A percentile compares a stretch with the other conserved stretches of the same genome.
phyloP scores from a whole-genome alignment of 2,888 invertebrate genomes.

The Dendrolimus pini region DNA sequence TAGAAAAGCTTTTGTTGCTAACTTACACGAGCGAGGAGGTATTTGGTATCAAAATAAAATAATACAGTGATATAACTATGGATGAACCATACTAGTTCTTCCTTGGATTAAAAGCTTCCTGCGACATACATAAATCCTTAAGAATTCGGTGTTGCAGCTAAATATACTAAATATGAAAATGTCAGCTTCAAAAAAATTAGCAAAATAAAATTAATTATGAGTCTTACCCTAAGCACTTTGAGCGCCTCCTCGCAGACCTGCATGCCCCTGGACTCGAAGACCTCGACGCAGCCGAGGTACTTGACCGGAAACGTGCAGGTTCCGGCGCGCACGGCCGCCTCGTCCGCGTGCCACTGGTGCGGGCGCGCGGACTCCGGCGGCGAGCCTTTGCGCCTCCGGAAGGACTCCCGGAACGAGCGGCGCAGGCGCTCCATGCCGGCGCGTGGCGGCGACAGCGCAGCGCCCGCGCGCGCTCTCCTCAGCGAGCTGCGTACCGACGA shows the following conservation, averaged over 20 bases:
- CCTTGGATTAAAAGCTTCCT: too few species aligned
- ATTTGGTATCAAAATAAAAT: too few species aligned
- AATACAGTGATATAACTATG: too few species aligned
- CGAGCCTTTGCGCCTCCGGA: conserved; percentile 91
- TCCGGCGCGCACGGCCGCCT: conserved; percentile 95
- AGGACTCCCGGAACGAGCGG: conserved; percentile 94
- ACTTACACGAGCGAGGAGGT: too few species aligned
- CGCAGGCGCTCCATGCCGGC: conserved; percentile 90
- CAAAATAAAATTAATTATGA: neutral
- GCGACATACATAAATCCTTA: too few species aligned
- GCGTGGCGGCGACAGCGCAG: conserved; percentile 68
- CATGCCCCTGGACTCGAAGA: conserved; percentile 99
- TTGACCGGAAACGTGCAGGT: conserved; percentile 98
- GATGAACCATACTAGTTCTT: too few species aligned
- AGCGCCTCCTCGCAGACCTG: conserved; percentile 99
- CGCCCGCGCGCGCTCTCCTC: conserved; percentile 65
- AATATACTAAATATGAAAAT: too few species aligned
- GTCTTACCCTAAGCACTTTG: conserved; percentile 93
- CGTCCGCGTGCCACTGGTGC: conserved; percentile 99
- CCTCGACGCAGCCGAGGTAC: conserved; percentile 99
- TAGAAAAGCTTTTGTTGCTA: too few species aligned
- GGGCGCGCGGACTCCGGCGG: conserved; percentile 96
- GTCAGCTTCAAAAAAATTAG: too few species aligned
- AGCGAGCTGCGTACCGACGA: conserved; percentile 68
- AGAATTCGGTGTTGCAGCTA: too few species aligned